phyloP scores from a whole-genome alignment of 2,888 invertebrate genomes.

The Steinernema hermaphroditum region DNA sequence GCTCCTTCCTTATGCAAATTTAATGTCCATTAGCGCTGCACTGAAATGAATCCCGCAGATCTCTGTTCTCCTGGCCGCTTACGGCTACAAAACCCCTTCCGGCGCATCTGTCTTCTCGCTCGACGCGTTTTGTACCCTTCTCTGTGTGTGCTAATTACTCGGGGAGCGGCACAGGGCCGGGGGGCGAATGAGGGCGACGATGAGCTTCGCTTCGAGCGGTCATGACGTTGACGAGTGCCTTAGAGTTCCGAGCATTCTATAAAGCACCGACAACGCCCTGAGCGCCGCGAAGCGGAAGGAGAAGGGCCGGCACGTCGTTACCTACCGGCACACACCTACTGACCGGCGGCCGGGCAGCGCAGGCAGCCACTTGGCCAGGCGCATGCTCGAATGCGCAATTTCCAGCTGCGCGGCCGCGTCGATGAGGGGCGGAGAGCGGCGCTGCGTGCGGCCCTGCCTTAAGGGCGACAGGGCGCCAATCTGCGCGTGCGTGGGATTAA shows the following conservation, averaged over 20 bases:
- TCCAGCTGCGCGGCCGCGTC: slow-evolving; percentile 20
- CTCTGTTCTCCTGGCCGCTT: too few species aligned
- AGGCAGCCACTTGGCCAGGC: slow-evolving; percentile 14
- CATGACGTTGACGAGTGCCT: slow-evolving; percentile 18
- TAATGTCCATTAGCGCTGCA: too few species aligned
- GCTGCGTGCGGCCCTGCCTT: neutral
- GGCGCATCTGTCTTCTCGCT: too few species aligned
- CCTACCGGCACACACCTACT: slow-evolving; percentile 11
- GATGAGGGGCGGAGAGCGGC: slow-evolving; percentile 5
- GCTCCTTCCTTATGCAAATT: too few species aligned
- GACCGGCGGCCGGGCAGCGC: neutral
- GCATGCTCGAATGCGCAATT: slow-evolving; percentile 25
- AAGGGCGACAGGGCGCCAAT: neutral
- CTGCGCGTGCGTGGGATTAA: slow-evolving; percentile 12
- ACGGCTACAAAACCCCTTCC: too few species aligned
- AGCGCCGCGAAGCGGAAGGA: neutral
- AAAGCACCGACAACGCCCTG: slow-evolving; percentile 7
- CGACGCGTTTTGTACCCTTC: too few species aligned
- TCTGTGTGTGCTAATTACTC: too few species aligned
- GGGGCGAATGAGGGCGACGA: too few species aligned
- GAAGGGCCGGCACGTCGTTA: slow-evolving; percentile 10
- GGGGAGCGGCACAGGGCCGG: too few species aligned
- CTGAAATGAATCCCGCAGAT: too few species aligned
- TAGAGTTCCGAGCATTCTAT: slow-evolving; percentile 6
- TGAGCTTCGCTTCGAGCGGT: neutral